Percentiles rank a stretch among this genome's conserved stretches.
phyloP scores from a whole-genome alignment of 1,140 invertebrate species.

The Eriocheir sinensis region DNA sequence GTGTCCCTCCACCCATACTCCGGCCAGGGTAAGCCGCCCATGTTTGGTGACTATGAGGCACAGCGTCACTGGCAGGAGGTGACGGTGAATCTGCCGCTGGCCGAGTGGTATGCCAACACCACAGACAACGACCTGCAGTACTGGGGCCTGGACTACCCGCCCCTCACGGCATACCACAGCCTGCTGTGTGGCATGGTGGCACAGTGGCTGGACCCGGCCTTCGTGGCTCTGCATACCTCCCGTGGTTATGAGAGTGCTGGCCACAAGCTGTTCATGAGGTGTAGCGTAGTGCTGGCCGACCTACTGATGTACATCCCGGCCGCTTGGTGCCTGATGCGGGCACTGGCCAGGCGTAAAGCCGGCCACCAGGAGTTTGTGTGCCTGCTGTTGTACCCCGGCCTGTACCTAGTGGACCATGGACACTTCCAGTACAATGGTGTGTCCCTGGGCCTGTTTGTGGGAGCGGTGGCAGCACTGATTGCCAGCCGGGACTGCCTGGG shows the following conservation, averaged over 20 bases:
- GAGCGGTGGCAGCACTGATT: constrained; percentile 88
- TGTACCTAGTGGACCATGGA: constrained; percentile 98
- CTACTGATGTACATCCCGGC: constrained; percentile 90
- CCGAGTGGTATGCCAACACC: constrained; percentile 84
- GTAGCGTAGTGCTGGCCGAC: constrained; percentile 91
- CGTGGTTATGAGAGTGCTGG: constrained; percentile 91
- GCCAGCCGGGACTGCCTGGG: constrained; percentile 86
- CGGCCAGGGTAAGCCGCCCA: constrained; percentile 91
- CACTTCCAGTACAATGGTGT: constrained; percentile 99
- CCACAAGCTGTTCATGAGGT: constrained; percentile 98
- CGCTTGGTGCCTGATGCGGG: constrained; percentile 81
- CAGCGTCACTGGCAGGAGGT: constrained; percentile 99
- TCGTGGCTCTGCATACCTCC: constrained; percentile 90
- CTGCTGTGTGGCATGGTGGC: constrained; percentile 89
- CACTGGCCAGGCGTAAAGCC: constrained; percentile 79
- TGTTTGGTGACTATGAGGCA: constrained; percentile 99
- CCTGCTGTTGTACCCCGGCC: constrained; percentile 92
- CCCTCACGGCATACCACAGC: constrained; percentile 98
- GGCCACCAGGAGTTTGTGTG: constrained; percentile 81
- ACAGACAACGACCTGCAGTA: constrained; percentile 94
- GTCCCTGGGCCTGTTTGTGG: constrained; percentile 93
- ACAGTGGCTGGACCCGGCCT: constrained; percentile 86
- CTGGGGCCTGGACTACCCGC: constrained; percentile 99
- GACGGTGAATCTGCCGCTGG: constrained; percentile 91
- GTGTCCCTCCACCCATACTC: constrained; percentile 91